Evolutionary conservation across 2,797 vertebrate genomes (phyloP).

Genomic region (Yasuhikotakia modesta): DNA sequence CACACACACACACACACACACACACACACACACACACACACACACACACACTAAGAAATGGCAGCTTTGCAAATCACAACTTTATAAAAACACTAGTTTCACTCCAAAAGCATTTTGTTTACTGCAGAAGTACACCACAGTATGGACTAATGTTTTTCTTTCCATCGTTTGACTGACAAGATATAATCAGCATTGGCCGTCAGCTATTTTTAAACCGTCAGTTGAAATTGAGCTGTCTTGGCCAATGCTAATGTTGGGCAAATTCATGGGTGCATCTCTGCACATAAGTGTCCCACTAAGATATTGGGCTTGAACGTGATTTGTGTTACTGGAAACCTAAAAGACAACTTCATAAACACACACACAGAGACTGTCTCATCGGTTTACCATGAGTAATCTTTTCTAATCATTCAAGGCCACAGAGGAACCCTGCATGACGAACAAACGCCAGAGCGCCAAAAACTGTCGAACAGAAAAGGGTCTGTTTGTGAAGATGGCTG

Average conservation of each 20-base stretch:
- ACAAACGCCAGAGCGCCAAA: not conserved
- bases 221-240: not conserved
- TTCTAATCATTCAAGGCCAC: conserved; percentile 10
- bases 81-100: not conserved
- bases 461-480: not conserved
- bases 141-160: conserved; percentile 6
- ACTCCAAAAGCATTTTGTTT: conserved; percentile 19
- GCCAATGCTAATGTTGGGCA: conserved; percentile 4
- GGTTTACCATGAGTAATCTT: conserved; percentile 11
- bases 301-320: conserved; percentile 12
- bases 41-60: not conserved
- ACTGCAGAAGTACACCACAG: conserved; percentile 2
- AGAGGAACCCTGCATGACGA: not conserved
- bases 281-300: conserved; percentile 9
- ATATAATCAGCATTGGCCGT: conserved; percentile 22
- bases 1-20: too few species aligned
- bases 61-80: not conserved
- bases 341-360: conserved; percentile 25
- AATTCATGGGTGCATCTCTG: conserved; percentile 1
- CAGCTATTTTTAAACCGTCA: conserved; percentile 6
- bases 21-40: not conserved
- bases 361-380: not conserved
- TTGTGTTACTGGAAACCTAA: conserved; percentile 31
- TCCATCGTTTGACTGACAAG: conserved; percentile 1
- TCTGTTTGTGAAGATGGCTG: not conserved